A percentile compares a stretch with the other conserved stretches of the same genome.
Evolutionary conservation across 1,140 invertebrate genomes (phyloP).

Genomic region (Drosophila paulistorum): DNA sequence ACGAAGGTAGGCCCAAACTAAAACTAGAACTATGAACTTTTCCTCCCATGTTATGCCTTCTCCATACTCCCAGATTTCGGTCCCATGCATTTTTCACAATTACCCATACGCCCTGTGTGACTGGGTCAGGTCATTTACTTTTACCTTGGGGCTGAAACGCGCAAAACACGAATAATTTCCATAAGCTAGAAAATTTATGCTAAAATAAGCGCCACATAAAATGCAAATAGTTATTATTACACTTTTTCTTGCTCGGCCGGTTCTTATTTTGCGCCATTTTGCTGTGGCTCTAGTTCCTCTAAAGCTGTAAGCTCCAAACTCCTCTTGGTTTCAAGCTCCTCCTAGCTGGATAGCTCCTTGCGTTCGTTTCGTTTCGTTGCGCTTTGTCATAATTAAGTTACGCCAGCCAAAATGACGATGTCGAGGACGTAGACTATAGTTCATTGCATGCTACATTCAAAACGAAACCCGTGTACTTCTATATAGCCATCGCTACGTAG

Average conservation of each 20-base stretch:
- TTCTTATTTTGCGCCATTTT: not conserved
- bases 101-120: constrained; percentile 71
- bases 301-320: constrained; percentile 11
- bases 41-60: not conserved
- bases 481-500: not conserved
- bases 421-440: constrained; percentile 43
- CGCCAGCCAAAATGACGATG: constrained; percentile 27
- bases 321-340: constrained; percentile 7
- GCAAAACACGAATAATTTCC: constrained; percentile 70
- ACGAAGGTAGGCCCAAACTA: not conserved
- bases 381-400: constrained; percentile 72
- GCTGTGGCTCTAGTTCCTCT: not conserved
- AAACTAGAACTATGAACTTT: constrained; percentile 9
- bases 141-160: constrained; percentile 44
- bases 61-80: constrained; percentile 15
- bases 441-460: constrained; percentile 53
- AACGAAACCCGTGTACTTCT: not conserved
- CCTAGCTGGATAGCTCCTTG: constrained; percentile 8
- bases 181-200: constrained; percentile 78
- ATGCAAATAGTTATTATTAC: constrained; percentile 81
- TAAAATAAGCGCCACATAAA: constrained; percentile 80
- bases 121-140: constrained; percentile 69
- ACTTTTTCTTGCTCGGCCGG: constrained; percentile 60
- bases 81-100: constrained; percentile 62
- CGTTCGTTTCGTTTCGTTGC: constrained; percentile 36